Evolutionary conservation across 2,797 vertebrate genomes (phyloP).

Genomic region (Paratrypauchen microcephalus): DNA sequence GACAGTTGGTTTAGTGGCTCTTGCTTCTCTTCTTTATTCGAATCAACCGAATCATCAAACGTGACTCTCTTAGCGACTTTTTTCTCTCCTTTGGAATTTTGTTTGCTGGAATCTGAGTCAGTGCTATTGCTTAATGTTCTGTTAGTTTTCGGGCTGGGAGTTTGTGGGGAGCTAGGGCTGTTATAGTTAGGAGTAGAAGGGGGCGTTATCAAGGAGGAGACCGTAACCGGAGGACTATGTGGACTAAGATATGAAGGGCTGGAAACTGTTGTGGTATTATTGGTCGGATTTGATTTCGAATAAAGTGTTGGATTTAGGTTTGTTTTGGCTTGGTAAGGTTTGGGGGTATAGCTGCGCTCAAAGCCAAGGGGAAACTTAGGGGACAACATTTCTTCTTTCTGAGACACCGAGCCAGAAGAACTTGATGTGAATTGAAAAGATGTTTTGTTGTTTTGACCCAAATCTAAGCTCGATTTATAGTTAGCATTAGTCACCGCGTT

Average conservation of each 20-base stretch:
- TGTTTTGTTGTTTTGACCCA: constrained; percentile 24
- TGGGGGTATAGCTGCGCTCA: constrained; percentile 53
- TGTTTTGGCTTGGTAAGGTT: constrained; percentile 36
- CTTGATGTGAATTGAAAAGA: constrained; percentile 19
- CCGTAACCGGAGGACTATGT: constrained; percentile 20
- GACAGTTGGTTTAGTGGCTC: constrained; percentile 33
- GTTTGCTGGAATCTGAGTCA: constrained; percentile 52
- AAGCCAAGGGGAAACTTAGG: constrained; percentile 57
- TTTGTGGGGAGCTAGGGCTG: constrained; percentile 33
- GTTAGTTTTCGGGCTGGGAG: constrained; percentile 22
- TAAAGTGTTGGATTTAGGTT: constrained; percentile 23
- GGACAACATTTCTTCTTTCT: constrained; percentile 17
- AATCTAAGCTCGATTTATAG: constrained; percentile 17
- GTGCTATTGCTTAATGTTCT: constrained; percentile 44
- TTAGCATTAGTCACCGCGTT: constrained; percentile 21
- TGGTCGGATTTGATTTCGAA: constrained; percentile 28
- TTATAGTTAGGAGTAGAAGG: constrained; percentile 46
- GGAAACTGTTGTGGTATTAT: neutral
- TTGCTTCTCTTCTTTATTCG: constrained; percentile 21
- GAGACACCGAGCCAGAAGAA: constrained; percentile 7
- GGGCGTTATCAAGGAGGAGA: constrained; percentile 50
- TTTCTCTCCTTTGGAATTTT: constrained; percentile 15
- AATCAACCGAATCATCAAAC: constrained; percentile 62
- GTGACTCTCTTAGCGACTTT: constrained; percentile 56
- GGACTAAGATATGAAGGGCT: constrained; percentile 17